A percentile compares a stretch with the other conserved stretches of the same genome.
phyloP scores from a whole-genome alignment of 2,888 invertebrate species.

The Neuroscelio doddi region DNA sequence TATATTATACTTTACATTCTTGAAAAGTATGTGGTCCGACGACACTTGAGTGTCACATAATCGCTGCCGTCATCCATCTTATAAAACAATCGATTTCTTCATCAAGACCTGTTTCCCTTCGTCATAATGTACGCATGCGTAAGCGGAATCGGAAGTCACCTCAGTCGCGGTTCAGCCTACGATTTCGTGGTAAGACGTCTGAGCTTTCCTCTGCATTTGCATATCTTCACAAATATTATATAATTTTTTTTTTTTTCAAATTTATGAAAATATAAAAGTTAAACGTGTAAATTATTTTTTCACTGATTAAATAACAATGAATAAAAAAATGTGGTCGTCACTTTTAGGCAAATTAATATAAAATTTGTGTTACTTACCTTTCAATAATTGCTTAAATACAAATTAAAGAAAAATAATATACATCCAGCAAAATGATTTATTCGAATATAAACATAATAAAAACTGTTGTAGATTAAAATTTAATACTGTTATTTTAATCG shows the following conservation, averaged over 20 bases:
- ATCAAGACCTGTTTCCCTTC: slow-evolving; percentile 23
- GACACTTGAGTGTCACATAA: slow-evolving; percentile 11
- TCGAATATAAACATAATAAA: slow-evolving; percentile 24
- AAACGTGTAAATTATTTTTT: no score
- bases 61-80: slow-evolving; percentile 17
- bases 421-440: slow-evolving; percentile 33
- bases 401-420: slow-evolving; percentile 38
- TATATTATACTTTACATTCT: slow-evolving; percentile 12
- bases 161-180: background rate
- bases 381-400: no score
- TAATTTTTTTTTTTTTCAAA: no score
- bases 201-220: background rate
- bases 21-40: background rate
- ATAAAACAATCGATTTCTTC: slow-evolving; percentile 33
- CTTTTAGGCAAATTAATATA: no score
- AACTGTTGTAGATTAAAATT: slow-evolving; percentile 32
- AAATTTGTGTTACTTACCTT: no score
- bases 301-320: no score
- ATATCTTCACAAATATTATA: background rate
- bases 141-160: slow-evolving; percentile 26
- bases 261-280: no score
- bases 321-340: background rate
- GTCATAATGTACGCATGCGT: slow-evolving; percentile 27
- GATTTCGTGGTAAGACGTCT: background rate
- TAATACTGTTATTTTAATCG: slow-evolving; percentile 20